Evolutionary conservation across 2,888 invertebrate species (phyloP), one percentile per base, ranked within the genome.

Genomic region (Phytoseiulus persimilis): DNA sequence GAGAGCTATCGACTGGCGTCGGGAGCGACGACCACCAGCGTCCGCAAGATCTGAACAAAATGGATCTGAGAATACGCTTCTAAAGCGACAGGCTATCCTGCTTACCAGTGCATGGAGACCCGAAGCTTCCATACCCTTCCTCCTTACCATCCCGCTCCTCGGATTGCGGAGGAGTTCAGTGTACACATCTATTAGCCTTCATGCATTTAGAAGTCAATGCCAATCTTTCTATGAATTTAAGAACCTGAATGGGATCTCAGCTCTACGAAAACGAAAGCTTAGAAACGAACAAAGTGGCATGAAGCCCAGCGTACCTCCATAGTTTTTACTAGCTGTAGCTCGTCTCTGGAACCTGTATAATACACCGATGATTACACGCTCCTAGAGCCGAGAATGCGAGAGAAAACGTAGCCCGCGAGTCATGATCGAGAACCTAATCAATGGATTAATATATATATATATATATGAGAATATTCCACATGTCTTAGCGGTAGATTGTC

Each of bases 291-390:
- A 65, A 65, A 65, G 65, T 65, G 65, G 65, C 65, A 65, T 28
- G 65, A 65, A 65, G 65, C 65, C 65, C 65, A 65, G 14, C 65
- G 65, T 23, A 65, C 14, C 65, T 65, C 65, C 65, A 18, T 65
- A 65, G 65, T 65, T 65, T 65, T 65, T 65, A 87, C 39, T 32
- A 31, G 45, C 87, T 33, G 31, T 32, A 87, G 87, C 87, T 87
- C 87, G 45, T 87, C 87, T 87, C 87, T 87, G 87, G 87, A 87
- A 87, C 87, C 87, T 87, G 87, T 87, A 87, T 28, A 87, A 87
- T 87, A 87, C 87, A 87, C 87, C 33, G 45, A 33, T n/a, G 32
- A 87, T 87, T 87, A 87, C 33, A n/a, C 65, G 65, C 65, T 65
- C 23, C 65, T 65, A 65, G 65, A 65, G 65, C 65, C 65, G 65